Conservation (phyloP, 2,113 vertebrate genomes). For the Symphodus melops region DNA sequence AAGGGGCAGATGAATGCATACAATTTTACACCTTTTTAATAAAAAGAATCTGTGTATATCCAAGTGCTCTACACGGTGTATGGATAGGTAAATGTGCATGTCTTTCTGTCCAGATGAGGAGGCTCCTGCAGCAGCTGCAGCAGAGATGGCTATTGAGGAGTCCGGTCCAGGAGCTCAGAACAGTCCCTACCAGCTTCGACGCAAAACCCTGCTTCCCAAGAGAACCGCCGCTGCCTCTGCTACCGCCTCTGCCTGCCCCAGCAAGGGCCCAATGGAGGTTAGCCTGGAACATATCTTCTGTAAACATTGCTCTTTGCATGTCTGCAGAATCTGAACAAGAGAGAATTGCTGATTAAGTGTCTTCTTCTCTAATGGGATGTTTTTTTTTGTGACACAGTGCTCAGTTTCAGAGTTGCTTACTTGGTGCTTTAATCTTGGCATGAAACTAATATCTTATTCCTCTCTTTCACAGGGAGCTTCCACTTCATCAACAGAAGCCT, state of each 20-base stretch:
- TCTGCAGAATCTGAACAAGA: neutral
- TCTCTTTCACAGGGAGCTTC: slow-evolving; percentile 89
- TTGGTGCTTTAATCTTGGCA: slow-evolving; percentile 14
- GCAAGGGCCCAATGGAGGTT: slow-evolving; percentile 98
- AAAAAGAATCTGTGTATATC: no score
- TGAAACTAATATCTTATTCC: slow-evolving; percentile 26
- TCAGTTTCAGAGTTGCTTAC: slow-evolving; percentile 7
- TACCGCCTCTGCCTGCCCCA: slow-evolving; percentile 83
- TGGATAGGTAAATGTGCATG: slow-evolving; percentile 30
- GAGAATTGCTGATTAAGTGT: slow-evolving; percentile 14
- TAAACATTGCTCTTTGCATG: slow-evolving; percentile 11
- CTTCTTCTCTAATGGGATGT: slow-evolving; percentile 10
- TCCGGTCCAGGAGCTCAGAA: slow-evolving; percentile 99
- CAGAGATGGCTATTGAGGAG: slow-evolving; percentile 99
- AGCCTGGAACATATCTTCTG: slow-evolving; percentile 21
- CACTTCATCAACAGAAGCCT: slow-evolving; percentile 96
- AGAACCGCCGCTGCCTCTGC: slow-evolving; percentile 93
- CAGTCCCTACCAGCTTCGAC: slow-evolving; percentile 98
- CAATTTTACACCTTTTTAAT: no score
- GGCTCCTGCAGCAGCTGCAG: slow-evolving; percentile 90
- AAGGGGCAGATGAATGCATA: no score
- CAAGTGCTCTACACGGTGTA: neutral
- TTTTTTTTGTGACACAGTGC: slow-evolving; percentile 25
- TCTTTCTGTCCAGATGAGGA: slow-evolving; percentile 90
- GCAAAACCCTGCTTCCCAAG: slow-evolving; percentile 98